Evolutionary conservation across 2,113 vertebrate species (phyloP).

Genomic region (Apus apus): DNA sequence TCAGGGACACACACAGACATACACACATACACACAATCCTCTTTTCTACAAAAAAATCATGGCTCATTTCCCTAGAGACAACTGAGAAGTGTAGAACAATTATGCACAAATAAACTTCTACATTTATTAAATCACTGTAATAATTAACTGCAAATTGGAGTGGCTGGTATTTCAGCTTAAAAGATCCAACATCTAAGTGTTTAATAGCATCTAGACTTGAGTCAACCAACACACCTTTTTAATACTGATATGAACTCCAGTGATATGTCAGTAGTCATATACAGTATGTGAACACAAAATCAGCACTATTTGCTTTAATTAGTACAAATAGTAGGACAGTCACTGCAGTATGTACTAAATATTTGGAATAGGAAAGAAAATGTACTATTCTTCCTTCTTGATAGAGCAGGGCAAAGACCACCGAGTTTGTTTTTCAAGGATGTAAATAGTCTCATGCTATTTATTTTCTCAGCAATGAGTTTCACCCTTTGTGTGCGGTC

Average conservation of each 20-base stretch:
- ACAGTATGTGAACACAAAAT: background rate
- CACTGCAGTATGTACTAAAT: conserved; percentile 9
- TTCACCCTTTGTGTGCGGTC: conserved; percentile 39
- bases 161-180: background rate
- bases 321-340: background rate
- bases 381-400: background rate
- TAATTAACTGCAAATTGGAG: background rate
- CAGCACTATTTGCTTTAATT: background rate
- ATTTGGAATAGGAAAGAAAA: conserved; percentile 38
- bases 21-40: background rate
- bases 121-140: background rate
- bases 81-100: background rate
- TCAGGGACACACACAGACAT: conserved; percentile 10
- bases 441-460: conserved; percentile 20
- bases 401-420: conserved; percentile 22
- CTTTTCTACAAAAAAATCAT: background rate
- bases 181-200: background rate
- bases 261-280: background rate
- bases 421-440: conserved; percentile 11
- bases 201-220: background rate
- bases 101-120: background rate
- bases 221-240: background rate
- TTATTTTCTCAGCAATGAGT: conserved; percentile 52
- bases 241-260: background rate
- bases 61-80: background rate